A percentile compares a stretch with the other conserved stretches of the same genome.
Conservation (phyloP, 2,888 invertebrate species). For the Drosophila limbata region DNA sequence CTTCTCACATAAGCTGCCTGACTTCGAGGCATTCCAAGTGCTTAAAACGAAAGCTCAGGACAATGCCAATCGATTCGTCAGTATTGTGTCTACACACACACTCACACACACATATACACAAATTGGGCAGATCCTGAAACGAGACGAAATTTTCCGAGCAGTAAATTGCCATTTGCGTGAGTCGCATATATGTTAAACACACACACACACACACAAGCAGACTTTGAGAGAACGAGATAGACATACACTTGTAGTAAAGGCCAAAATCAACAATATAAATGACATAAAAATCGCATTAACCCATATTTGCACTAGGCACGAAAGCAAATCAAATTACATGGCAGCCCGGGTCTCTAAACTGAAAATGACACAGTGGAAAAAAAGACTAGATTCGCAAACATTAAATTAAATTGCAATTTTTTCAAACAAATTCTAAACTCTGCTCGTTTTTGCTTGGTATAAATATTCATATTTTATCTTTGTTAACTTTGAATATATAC, state of each 20-base stretch:
- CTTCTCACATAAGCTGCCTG: not conserved
- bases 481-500: too few relatives aligned
- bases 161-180: conserved; percentile 51
- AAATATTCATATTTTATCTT: too few relatives aligned
- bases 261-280: conserved; percentile 64
- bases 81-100: conserved; percentile 8
- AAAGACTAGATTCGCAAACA: not conserved
- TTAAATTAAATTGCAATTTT: not conserved
- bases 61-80: conserved; percentile 30
- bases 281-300: conserved; percentile 82
- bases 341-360: conserved; percentile 22
- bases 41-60: conserved; percentile 3
- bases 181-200: conserved; percentile 19
- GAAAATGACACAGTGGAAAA: not conserved
- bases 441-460: too few relatives aligned
- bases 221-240: not conserved
- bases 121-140: conserved; percentile 25
- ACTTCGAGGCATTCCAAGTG: conserved; percentile 5
- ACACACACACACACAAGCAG: not conserved
- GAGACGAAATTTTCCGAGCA: conserved; percentile 36
- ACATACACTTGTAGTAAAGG: conserved; percentile 19
- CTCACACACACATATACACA: conserved; percentile 7
- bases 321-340: conserved; percentile 74
- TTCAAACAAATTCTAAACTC: too few relatives aligned
- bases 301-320: conserved; percentile 74